Percentiles rank a stretch among this genome's conserved stretches.
Conservation (phyloP, 2,113 vertebrate species). For the Crotalus tigris region DNA sequence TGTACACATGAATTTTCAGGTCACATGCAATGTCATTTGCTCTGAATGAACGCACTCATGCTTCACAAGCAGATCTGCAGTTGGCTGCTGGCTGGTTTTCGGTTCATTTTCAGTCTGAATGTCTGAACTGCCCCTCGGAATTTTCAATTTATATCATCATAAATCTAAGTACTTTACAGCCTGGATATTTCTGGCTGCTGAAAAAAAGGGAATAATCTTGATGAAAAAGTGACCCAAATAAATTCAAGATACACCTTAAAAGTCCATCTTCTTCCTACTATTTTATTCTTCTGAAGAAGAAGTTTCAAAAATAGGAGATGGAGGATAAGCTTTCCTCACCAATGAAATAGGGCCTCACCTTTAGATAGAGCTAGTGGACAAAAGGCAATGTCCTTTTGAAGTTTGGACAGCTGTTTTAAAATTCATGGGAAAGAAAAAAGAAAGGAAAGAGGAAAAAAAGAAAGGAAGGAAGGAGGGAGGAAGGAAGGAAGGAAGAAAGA, state of each 20-base stretch:
- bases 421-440: not conserved
- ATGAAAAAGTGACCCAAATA: not conserved
- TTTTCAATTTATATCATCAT: not conserved
- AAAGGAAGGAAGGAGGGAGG: no score
- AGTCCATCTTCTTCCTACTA: not conserved
- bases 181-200: not conserved
- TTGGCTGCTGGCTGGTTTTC: not conserved
- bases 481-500: no score
- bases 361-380: not conserved
- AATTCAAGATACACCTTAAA: not conserved
- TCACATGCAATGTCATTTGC: not conserved
- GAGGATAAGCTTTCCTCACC: not conserved
- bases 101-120: not conserved
- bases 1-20: not conserved
- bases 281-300: not conserved
- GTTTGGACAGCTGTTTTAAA: not conserved
- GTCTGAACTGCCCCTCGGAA: not conserved
- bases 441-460: no score
- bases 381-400: not conserved
- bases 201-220: not conserved
- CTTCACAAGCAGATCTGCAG: not conserved
- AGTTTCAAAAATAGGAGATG: not conserved
- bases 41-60: not conserved
- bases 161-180: not conserved
- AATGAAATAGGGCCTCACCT: not conserved